Percentiles rank a stretch among this genome's conserved stretches.
Conservation (phyloP, 1,140 invertebrate genomes). For the Nixonia krombeini region DNA sequence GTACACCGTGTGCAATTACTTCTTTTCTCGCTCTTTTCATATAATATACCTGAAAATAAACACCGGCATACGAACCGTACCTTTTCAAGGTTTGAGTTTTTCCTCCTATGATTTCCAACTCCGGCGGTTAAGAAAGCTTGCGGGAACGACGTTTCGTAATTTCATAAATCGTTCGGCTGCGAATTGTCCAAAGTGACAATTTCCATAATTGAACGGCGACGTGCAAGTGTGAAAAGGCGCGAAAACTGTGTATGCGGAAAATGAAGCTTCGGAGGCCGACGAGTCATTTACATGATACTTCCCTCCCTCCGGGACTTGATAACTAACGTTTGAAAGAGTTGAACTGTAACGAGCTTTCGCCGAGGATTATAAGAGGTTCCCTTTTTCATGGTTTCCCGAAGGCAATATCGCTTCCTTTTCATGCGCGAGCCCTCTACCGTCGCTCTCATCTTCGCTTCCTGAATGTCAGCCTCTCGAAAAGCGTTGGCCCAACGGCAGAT, state of each 20-base stretch:
- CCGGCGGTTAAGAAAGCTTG: too few relatives aligned
- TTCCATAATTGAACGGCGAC: too few relatives aligned
- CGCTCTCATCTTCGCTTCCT: background rate
- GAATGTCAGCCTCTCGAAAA: slow-evolving; percentile 3
- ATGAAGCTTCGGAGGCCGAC: background rate
- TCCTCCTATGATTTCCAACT: too few relatives aligned
- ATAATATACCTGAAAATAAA: background rate
- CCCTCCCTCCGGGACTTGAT: background rate
- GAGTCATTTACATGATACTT: background rate
- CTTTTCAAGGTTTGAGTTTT: background rate
- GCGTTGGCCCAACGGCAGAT: background rate
- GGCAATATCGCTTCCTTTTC: slow-evolving; percentile 13
- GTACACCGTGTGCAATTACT: slow-evolving; percentile 4
- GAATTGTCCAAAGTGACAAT: too few relatives aligned
- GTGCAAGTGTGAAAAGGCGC: background rate
- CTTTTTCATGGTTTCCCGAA: slow-evolving; percentile 7
- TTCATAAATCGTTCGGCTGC: too few relatives aligned
- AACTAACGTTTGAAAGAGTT: slow-evolving; percentile 11
- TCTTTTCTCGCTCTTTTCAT: slow-evolving; percentile 1
- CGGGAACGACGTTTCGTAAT: background rate
- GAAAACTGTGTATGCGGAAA: slow-evolving; percentile 2
- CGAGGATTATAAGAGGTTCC: slow-evolving; percentile 2
- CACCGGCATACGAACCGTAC: background rate
- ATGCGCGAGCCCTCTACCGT: background rate
- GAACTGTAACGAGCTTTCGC: slow-evolving; percentile 2